Percentiles rank a stretch among this genome's conserved stretches.
phyloP scores from a whole-genome alignment of 2,888 invertebrate species.

The Eupelmus urozonus region DNA sequence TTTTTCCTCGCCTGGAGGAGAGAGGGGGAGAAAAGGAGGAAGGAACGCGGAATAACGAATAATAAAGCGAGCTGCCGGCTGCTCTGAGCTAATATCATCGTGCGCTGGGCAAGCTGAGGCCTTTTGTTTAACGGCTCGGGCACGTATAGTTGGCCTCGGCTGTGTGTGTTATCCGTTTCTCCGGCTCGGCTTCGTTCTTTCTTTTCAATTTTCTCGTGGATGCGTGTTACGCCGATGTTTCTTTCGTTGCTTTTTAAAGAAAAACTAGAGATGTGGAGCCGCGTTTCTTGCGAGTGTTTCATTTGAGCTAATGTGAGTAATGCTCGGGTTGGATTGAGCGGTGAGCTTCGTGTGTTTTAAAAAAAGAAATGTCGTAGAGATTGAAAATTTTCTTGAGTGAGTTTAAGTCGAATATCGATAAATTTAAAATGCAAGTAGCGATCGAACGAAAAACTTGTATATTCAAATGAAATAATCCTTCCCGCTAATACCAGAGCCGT shows the following conservation, averaged over 20 bases:
- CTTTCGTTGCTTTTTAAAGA: background rate
- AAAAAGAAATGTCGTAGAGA: no score
- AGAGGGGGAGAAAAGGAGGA: conserved; percentile 17
- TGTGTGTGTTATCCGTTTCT: conserved; percentile 27
- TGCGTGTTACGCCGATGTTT: conserved; percentile 36
- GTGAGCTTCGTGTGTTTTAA: no score
- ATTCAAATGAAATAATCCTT: no score
- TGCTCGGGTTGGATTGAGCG: no score
- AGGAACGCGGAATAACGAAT: conserved; percentile 56
- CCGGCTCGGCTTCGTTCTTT: conserved; percentile 12
- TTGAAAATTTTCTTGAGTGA: no score
- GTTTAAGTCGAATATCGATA: no score
- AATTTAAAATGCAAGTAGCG: no score
- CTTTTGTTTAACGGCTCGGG: conserved; percentile 57
- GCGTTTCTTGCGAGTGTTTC: no score
- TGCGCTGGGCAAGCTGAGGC: background rate
- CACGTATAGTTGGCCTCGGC: conserved; percentile 36
- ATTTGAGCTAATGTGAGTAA: no score
- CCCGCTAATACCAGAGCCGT: no score
- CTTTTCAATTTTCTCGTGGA: conserved; percentile 50
- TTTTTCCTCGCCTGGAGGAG: conserved; percentile 52
- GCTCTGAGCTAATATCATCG: conserved; percentile 49
- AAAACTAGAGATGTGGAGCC: no score
- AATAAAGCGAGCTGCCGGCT: conserved; percentile 41
- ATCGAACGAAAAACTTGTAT: no score